These are phyloP conservation scores for Apotomis capreana DNA, from an alignment of 2,888 invertebrate species.

Conservation along the genomic window DNA sequence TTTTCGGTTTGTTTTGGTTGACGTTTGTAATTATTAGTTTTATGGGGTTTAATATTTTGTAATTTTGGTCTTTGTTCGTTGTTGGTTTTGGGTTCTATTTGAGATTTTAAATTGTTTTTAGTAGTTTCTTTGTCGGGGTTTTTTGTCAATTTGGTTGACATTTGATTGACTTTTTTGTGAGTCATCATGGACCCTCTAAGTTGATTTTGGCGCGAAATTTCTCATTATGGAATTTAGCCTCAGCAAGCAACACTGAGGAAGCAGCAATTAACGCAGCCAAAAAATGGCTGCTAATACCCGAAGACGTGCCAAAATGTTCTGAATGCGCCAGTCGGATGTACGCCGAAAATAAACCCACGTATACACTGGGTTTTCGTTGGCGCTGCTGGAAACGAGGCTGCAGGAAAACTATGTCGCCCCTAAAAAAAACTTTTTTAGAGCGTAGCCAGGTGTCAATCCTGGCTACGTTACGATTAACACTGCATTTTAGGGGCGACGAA, in stretches of 20 bases:
- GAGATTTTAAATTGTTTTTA: neutral
- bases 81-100: slow-evolving; percentile 2
- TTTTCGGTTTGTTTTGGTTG: neutral
- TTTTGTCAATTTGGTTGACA: slow-evolving; percentile 1
- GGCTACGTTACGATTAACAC: slow-evolving; percentile 17
- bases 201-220: neutral
- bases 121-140: slow-evolving; percentile 9
- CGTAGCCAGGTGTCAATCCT: slow-evolving; percentile 10
- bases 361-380: slow-evolving; percentile 14
- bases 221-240: slow-evolving; percentile 9
- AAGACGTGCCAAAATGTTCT: neutral
- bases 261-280: slow-evolving; percentile 1
- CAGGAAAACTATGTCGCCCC: neutral
- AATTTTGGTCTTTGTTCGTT: slow-evolving; percentile 9
- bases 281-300: neutral
- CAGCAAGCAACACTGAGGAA: neutral
- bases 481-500: slow-evolving; percentile 22
- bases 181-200: neutral
- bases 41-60: slow-evolving; percentile 8
- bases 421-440: slow-evolving; percentile 13
- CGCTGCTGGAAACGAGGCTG: slow-evolving; percentile 1
- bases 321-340: neutral
- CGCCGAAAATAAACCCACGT: slow-evolving; percentile 1
- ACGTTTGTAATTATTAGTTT: slow-evolving; percentile 8
- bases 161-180: too few species aligned